phyloP scores from a whole-genome alignment of 2,888 invertebrate genomes.

The Acrobasis repandana region DNA sequence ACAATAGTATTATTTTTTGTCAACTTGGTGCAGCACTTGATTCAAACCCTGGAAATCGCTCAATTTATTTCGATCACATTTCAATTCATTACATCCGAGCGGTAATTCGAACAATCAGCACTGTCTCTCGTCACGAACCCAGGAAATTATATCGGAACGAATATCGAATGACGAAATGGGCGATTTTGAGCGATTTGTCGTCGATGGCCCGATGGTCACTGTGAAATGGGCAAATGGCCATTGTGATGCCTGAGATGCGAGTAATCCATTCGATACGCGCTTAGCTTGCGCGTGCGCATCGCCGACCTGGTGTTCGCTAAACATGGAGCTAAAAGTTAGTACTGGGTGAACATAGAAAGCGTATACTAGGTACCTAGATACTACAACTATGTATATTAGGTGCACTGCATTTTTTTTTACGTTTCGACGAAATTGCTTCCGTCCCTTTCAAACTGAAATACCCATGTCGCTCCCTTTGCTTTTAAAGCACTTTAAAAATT shows the following conservation, averaged over 20 bases:
- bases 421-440: too few species aligned
- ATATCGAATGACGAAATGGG: conserved; percentile 70
- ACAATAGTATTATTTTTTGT: too few species aligned
- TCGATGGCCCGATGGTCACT: conserved; percentile 52
- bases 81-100: conserved; percentile 24
- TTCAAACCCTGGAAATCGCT: background rate
- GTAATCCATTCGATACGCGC: conserved; percentile 68
- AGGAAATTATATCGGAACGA: conserved; percentile 76
- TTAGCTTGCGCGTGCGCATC: conserved; percentile 50
- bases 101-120: conserved; percentile 39
- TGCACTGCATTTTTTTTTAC: too few species aligned
- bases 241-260: conserved; percentile 65
- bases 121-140: conserved; percentile 57
- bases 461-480: too few species aligned
- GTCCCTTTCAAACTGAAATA: too few species aligned
- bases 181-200: conserved; percentile 65
- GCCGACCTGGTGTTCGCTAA: conserved; percentile 37
- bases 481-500: too few species aligned
- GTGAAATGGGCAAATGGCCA: conserved; percentile 54
- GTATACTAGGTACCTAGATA: too few species aligned
- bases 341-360: too few species aligned
- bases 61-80: background rate
- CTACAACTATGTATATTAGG: too few species aligned
- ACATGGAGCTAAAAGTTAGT: background rate
- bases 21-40: background rate